These are phyloP conservation scores for Periphyllus acericola DNA, from an alignment of 2,888 invertebrate species.

Conservation along the genomic window DNA sequence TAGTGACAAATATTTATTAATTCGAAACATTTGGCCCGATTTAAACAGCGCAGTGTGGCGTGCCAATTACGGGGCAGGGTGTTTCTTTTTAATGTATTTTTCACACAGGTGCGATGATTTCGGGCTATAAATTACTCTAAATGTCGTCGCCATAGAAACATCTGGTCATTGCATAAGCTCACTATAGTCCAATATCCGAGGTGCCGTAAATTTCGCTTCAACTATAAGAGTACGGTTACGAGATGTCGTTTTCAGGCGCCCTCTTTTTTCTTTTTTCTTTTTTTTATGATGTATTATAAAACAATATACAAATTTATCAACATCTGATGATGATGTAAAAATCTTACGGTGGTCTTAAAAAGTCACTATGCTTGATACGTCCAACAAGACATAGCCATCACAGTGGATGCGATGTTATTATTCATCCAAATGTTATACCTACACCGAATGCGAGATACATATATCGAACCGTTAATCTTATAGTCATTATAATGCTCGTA, in stretches of 20 bases:
- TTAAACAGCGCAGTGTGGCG: background rate
- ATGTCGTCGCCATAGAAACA: conserved; percentile 54
- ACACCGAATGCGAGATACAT: no score
- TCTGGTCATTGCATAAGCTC: conserved; percentile 43
- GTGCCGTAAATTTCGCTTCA: conserved; percentile 34
- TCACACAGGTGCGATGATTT: conserved; percentile 55
- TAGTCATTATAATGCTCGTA: background rate
- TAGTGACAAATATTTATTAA: conserved; percentile 25
- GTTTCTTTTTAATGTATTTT: conserved; percentile 41
- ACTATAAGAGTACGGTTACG: background rate
- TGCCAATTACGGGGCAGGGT: conserved; percentile 21
- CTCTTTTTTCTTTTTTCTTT: conserved; percentile 1
- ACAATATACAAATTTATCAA: conserved; percentile 28
- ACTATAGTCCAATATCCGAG: conserved; percentile 39
- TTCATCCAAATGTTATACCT: background rate
- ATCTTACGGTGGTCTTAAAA: background rate
- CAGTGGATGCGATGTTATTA: background rate
- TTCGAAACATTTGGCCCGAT: conserved; percentile 7
- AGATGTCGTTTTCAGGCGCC: conserved; percentile 6
- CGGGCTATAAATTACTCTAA: conserved; percentile 45
- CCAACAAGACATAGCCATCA: background rate
- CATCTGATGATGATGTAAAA: background rate
- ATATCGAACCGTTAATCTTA: background rate
- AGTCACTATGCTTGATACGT: background rate
- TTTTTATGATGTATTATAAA: background rate